Evolutionary conservation across 1,140 invertebrate genomes (phyloP).

Genomic region (Drosophila dunni): DNA sequence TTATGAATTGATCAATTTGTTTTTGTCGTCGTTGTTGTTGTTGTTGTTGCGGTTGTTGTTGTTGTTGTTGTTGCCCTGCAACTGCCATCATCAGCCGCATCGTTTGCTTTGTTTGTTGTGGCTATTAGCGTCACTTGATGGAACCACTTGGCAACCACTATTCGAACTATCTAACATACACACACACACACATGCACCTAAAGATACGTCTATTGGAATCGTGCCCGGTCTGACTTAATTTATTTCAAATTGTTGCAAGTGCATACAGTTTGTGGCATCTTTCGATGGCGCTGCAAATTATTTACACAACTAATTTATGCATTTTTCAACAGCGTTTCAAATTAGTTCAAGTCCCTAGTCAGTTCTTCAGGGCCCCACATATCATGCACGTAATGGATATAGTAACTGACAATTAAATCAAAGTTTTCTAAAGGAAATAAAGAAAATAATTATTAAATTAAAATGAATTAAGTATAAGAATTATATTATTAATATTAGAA

Average conservation of each 20-base stretch:
- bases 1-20: constrained; percentile 83
- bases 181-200: neutral
- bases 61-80: constrained; percentile 38
- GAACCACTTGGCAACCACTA: constrained; percentile 21
- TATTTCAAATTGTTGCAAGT: constrained; percentile 78
- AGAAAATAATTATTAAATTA: neutral
- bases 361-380: neutral
- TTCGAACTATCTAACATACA: constrained; percentile 5
- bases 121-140: constrained; percentile 80
- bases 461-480: neutral
- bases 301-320: constrained; percentile 78
- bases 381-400: neutral
- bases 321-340: constrained; percentile 55
- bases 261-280: constrained; percentile 31
- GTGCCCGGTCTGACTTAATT: constrained; percentile 62
- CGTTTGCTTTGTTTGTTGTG: constrained; percentile 80
- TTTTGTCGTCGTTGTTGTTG: constrained; percentile 56
- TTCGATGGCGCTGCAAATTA: constrained; percentile 42
- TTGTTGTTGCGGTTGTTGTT: constrained; percentile 41
- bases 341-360: constrained; percentile 42
- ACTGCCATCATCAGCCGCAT: constrained; percentile 61
- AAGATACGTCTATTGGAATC: constrained; percentile 27
- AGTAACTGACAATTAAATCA: constrained; percentile 18
- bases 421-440: constrained; percentile 15
- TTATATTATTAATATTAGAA: neutral